phyloP scores from a whole-genome alignment of 2,113 vertebrate species.

The Trichomycterus rosablanca region DNA sequence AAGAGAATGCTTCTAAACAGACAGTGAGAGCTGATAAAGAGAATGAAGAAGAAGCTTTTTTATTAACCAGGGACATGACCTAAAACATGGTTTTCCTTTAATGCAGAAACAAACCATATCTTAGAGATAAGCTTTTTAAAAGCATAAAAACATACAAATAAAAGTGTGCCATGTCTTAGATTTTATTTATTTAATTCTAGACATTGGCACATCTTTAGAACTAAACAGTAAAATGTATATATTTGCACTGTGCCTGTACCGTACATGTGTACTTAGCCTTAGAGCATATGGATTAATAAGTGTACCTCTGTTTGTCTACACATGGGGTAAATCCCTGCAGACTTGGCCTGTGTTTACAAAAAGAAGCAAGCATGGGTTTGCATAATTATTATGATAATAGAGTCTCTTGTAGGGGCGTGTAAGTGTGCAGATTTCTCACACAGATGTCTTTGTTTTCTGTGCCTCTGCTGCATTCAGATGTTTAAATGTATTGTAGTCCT shows the following conservation, averaged over 20 bases:
- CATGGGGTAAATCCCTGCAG: constrained; percentile 1
- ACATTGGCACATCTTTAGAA: no score
- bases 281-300: constrained; percentile 8
- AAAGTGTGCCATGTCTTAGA: neutral
- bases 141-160: constrained; percentile 11
- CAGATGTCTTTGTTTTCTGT: neutral
- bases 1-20: constrained; percentile 20
- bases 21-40: constrained; percentile 1
- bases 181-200: constrained; percentile 9
- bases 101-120: neutral
- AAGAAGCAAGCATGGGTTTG: neutral
- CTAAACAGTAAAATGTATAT: constrained; percentile 17
- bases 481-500: no score
- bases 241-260: neutral
- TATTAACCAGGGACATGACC: constrained; percentile 25
- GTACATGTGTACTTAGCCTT: constrained; percentile 10
- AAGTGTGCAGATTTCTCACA: neutral
- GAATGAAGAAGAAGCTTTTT: constrained; percentile 22
- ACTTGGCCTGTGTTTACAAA: constrained; percentile 13
- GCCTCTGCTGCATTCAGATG: no score
- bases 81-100: constrained; percentile 17
- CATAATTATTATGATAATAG: constrained; percentile 18
- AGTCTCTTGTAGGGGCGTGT: neutral
- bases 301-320: neutral
- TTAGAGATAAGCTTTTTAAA: no score